Evolutionary conservation across 2,888 invertebrate genomes (phyloP).

Genomic region (Allygus modestus): DNA sequence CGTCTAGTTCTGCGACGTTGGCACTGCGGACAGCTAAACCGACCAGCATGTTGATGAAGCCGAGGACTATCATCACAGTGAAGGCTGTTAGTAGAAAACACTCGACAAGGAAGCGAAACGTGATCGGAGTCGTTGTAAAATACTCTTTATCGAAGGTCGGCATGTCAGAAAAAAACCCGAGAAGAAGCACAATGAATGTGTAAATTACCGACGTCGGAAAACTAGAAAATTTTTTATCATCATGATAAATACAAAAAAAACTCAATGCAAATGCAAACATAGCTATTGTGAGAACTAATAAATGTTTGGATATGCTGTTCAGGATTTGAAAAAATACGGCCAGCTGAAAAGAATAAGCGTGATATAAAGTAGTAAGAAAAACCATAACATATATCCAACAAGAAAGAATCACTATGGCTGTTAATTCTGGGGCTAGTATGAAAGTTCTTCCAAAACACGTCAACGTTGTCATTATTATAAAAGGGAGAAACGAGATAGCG

Average conservation of each 20-base stretch:
- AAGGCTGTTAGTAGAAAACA: background rate
- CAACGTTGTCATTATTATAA: background rate
- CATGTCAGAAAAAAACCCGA: background rate
- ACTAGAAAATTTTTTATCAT: constrained; percentile 20
- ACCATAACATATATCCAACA: constrained; percentile 21
- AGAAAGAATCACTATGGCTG: constrained; percentile 14
- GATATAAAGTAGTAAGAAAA: constrained; percentile 22
- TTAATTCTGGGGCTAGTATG: background rate
- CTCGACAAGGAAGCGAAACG: constrained; percentile 43
- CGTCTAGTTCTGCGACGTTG: constrained; percentile 14
- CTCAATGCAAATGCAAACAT: constrained; percentile 43
- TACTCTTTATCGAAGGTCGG: constrained; percentile 31
- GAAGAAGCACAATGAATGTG: constrained; percentile 42
- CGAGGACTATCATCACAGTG: background rate
- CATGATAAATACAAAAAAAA: constrained; percentile 46
- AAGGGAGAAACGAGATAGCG: background rate
- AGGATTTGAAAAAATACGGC: constrained; percentile 41
- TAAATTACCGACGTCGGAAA: constrained; percentile 33
- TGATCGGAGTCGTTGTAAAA: constrained; percentile 7
- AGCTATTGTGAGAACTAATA: constrained; percentile 9
- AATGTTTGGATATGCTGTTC: constrained; percentile 35
- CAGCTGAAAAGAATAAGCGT: constrained; percentile 12
- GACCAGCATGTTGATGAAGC: constrained; percentile 44
- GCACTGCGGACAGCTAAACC: constrained; percentile 42
- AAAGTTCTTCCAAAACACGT: background rate